Base-by-base conservation (phyloP, 2,888 invertebrate species). In the Zele albiditarsus region DNA sequence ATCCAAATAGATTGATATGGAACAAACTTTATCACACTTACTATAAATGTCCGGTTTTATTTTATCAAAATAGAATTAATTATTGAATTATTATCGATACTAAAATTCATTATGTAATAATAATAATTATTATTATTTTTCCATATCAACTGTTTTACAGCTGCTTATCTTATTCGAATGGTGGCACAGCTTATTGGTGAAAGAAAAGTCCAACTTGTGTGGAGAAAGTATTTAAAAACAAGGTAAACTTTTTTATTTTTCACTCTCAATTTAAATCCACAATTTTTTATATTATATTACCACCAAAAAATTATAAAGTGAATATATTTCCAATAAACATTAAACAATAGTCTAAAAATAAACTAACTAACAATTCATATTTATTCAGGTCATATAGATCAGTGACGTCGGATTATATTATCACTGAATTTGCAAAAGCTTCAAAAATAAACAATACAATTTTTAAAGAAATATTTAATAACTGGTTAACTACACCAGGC, bases 401-500 rank as follows among this genome's bases (percentile, higher is more conserved):
- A 12, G 91, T 90, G 0, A 80, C 81, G 0, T 93, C 94, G 0
- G 84, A 88, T 1, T 83, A 92, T 71, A 87, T 94, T 1, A 92
- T 92, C 4, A 0, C 16, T 0, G 2, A 20, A 25, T 66, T 84
- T 12, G 57, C 16, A 8, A 62, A 33, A 16, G 0, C 5, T 76
- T n/a, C 46, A 16, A 57, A 10, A 23, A 46, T 16, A 0, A 16
- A 31, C 14, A 14, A 33, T 4, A 14, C 20, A 42, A 86, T 1
- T 81, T 91, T 89, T 1, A 89, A 12, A 1, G 0, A 42, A 0
- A 75, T 91, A 75, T 89, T 90, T 77, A 78, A 90, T 0, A 80
- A 92, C 3, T 95, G 94, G 94, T 92, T 94, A 14, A 90, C 91
- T 65, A 92, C 94, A 81, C 88, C 91, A 12, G 94, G 94, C 0